phyloP scores from a whole-genome alignment of 2,888 invertebrate species.

The Chrysolina americana region DNA sequence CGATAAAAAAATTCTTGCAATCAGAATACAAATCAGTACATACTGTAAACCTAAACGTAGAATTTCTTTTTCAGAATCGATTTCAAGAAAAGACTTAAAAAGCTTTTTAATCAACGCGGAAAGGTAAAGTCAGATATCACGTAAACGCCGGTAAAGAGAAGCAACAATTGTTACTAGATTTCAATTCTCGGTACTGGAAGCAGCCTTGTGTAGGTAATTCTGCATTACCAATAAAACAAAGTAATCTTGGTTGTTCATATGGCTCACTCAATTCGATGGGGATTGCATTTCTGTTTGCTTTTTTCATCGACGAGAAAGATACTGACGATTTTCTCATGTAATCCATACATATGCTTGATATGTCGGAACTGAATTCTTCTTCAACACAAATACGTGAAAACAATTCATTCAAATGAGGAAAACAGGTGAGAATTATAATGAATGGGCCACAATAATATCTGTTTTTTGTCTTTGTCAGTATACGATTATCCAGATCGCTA shows the following conservation, averaged over 20 bases:
- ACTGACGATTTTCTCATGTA: no score
- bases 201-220: conserved; percentile 3
- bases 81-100: conserved; percentile 30
- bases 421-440: no score
- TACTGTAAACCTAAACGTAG: neutral
- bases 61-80: conserved; percentile 25
- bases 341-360: no score
- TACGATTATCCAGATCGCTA: no score
- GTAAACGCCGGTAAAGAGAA: conserved; percentile 37
- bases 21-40: neutral
- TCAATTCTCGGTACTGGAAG: conserved; percentile 38
- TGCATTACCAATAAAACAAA: neutral
- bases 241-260: neutral
- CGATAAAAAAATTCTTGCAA: neutral
- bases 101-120: conserved; percentile 31
- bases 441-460: no score
- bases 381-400: no score
- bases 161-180: conserved; percentile 48
- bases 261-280: neutral
- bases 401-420: no score
- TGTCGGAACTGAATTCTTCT: no score
- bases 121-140: conserved; percentile 21
- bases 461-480: no score
- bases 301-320: neutral
- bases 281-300: neutral